Base-by-base conservation (phyloP, 2,113 vertebrate genomes). In the Scortum barcoo region DNA sequence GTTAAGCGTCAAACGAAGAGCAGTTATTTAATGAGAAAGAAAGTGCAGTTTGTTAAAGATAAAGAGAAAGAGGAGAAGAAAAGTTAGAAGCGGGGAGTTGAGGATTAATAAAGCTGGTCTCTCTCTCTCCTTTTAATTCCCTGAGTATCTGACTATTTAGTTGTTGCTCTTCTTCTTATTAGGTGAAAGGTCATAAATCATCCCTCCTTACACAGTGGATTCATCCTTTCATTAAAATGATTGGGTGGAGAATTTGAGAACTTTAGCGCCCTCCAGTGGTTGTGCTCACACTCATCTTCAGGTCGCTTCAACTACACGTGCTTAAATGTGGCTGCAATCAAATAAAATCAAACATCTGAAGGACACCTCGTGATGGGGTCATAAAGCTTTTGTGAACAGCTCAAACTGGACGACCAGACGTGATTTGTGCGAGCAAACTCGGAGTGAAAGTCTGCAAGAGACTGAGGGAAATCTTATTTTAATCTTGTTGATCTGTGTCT, bases 1-100 rank as follows among this genome's bases (percentile, higher is more conserved):
- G 26, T 44, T 56, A 73, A 40, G 63, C 61, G 56, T 74, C 75
- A 42, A 51, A 51, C 1, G 40, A 22, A 13, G 74, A 67, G 5
- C 63, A 13, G 33, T 56, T 60, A 40, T 30, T 76, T 42, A 33
- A 80, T 36, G 22, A 72, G 76, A 42, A 9, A 38, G 48, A 46
- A 19, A 58, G 67, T 16, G 16, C n/a, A 77, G 48, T 2, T n/a
- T 10, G 48, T 1, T 54, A 48, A 22, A 69, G 54, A 72, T 2
- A 36, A 13, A 69, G n/a, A 19, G 3, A 13, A 42, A 44, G 24
- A 51, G 36, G 46, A 16, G 5, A 17, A 30, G 9, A 17, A 33
- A 22, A 33, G 14, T 33, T 20, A 56, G 44, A 9, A 42, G 50
- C 3, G 8, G 38, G 10, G 74, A 44, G 60, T 16, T n/a, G 46